Base-by-base conservation (phyloP, 1,140 invertebrate species). In the Zaprionus vittiger region DNA sequence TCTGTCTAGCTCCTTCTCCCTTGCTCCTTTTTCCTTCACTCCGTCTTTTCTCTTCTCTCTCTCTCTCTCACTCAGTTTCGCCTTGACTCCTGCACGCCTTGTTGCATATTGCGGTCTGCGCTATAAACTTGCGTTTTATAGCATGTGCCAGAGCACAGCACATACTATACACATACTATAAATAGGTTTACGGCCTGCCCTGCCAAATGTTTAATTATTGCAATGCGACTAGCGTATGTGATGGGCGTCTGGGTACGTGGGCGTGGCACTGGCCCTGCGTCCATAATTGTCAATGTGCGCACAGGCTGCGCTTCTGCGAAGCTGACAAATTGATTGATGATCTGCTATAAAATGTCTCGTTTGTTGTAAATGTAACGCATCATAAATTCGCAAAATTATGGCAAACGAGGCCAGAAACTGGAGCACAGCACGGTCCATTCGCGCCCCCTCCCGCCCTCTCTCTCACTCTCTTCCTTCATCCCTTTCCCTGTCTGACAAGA, bases 271-370 rank as follows among this genome's bases (percentile, higher is more conserved):
- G 22, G 12, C 28, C 65, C 54, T 66, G 55, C 41, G n/a, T 69
- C 49, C 56, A 80, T 84, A 80, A 79, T 79, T 81, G 79, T 81
- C 77, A 80, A 80, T 73, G 77, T 75, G 73, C 11, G 41, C 52
- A 26, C 65, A 57, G 74, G 31, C 22, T 22, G 31, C 49, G 71
- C 66, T 86, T 41, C 67, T 79, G 38, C 44, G 77, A 63, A 80
- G 76, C 82, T 82, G 86, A 90, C 85, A 90, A 90, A 90, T 90
- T 90, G 85, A 90, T 90, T 90, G 85, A 90, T 90, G 85, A 90
- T 85, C 86, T 90, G 85, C 85, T 90, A 90, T 90, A 90, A 90
- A 90, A 90, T 90, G 85, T 90, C 85, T 90, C 85, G 85, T 90
- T 90, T 90, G 85, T 62, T 82, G 85, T 80, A 84, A 91, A 90